phyloP scores from a whole-genome alignment of 2,888 invertebrate species.

The Apamea sordens region DNA sequence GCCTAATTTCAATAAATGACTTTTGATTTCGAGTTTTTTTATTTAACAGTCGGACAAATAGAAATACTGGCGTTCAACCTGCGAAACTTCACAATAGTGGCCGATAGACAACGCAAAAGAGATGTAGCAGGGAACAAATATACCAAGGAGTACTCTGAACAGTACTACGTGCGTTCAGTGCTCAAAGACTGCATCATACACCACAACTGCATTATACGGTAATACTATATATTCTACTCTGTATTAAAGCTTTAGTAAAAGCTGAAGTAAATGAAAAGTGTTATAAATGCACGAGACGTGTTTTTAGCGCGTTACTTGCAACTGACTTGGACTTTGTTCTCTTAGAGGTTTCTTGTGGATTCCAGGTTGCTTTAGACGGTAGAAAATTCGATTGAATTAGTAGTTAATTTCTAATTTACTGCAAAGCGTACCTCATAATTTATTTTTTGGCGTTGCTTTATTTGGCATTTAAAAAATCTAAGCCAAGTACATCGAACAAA shows the following conservation, averaged over 20 bases:
- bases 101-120: constrained; percentile 74
- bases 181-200: constrained; percentile 85
- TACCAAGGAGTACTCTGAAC: constrained; percentile 60
- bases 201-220: constrained; percentile 87
- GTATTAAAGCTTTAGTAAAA: constrained; percentile 46
- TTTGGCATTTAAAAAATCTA: not conserved
- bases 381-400: not conserved
- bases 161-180: constrained; percentile 73
- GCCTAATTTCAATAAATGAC: no score
- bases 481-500: not conserved
- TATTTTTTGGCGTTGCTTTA: no score
- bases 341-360: constrained; percentile 12
- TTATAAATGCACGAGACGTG: constrained; percentile 49
- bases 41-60: constrained; percentile 87
- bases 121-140: constrained; percentile 67
- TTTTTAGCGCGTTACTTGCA: constrained; percentile 26
- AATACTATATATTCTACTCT: constrained; percentile 56
- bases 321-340: constrained; percentile 27
- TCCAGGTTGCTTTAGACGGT: not conserved
- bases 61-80: constrained; percentile 86
- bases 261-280: constrained; percentile 49
- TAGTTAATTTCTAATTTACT: not conserved
- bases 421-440: not conserved
- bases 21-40: constrained; percentile 18
- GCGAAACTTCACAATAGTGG: constrained; percentile 81